Percentiles rank a stretch among this genome's conserved stretches.
Conservation (phyloP, 1,140 invertebrate genomes). For the Ruditapes philippinarum region DNA sequence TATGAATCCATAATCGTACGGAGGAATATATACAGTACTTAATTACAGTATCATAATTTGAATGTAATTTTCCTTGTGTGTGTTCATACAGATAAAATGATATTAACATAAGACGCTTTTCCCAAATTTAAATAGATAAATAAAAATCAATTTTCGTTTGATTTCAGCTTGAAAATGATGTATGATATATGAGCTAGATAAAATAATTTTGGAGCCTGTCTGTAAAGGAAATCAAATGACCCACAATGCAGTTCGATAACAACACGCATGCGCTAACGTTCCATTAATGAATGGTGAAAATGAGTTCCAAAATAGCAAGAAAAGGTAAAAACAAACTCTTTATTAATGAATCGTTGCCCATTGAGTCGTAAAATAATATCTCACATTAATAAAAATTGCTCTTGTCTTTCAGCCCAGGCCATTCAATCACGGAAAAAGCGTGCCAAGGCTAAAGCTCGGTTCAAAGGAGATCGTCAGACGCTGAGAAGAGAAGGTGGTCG, state of each 20-base stretch:
- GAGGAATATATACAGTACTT: too few relatives aligned
- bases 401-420: constrained; percentile 84
- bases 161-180: too few relatives aligned
- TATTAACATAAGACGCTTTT: too few relatives aligned
- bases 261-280: constrained; percentile 78
- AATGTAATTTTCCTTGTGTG: too few relatives aligned
- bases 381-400: too few relatives aligned
- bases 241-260: constrained; percentile 80
- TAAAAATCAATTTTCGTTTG: too few relatives aligned
- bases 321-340: constrained; percentile 76
- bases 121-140: too few relatives aligned
- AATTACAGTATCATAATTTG: too few relatives aligned
- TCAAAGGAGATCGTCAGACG: constrained; percentile 78
- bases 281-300: constrained; percentile 77
- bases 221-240: constrained; percentile 70
- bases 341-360: not conserved
- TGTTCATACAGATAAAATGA: too few relatives aligned
- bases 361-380: not conserved
- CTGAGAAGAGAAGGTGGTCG: constrained; percentile 67
- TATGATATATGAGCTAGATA: too few relatives aligned
- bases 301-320: constrained; percentile 82
- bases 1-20: too few relatives aligned
- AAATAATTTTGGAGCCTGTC: not conserved
- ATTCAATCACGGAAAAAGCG: constrained; percentile 87
- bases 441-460: constrained; percentile 82